phyloP scores from a whole-genome alignment of 2,797 vertebrate species.

The Galagoides demidoff region DNA sequence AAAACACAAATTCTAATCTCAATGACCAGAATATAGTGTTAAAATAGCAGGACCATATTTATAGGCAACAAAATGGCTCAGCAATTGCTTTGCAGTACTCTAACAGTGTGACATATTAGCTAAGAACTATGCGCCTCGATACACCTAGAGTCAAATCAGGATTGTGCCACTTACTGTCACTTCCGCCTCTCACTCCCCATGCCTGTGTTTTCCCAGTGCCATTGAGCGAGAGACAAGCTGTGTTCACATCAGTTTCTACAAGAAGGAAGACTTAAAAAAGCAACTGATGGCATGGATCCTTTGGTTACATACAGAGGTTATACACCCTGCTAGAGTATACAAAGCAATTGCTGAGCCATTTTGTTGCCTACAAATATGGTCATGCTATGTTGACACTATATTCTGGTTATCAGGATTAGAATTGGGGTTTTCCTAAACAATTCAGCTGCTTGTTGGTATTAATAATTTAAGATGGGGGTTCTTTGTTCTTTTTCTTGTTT shows the following conservation, averaged over 20 bases:
- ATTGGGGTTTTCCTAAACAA: conserved; percentile 43
- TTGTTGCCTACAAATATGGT: background rate
- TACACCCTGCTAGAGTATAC: background rate
- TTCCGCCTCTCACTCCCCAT: background rate
- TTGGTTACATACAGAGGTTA: too few species aligned
- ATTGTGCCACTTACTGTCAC: conserved; percentile 31
- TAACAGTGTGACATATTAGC: background rate
- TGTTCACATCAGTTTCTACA: conserved; percentile 44
- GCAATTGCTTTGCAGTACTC: background rate
- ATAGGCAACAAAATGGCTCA: background rate
- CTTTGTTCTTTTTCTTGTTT: conserved; percentile 19
- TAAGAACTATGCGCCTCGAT: background rate
- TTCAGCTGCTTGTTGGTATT: background rate
- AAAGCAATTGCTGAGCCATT: background rate
- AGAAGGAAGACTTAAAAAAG: conserved; percentile 35
- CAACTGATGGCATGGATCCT: conserved; percentile 39
- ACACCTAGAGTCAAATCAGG: background rate
- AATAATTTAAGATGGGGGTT: background rate
- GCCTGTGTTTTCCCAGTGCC: background rate
- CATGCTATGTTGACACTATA: background rate
- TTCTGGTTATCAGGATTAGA: background rate
- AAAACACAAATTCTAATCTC: conserved; percentile 41
- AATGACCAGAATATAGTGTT: background rate
- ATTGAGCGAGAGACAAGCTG: conserved; percentile 39
- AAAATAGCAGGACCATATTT: background rate